phyloP scores from a whole-genome alignment of 1,140 invertebrate species.

The Micrasema longulum region DNA sequence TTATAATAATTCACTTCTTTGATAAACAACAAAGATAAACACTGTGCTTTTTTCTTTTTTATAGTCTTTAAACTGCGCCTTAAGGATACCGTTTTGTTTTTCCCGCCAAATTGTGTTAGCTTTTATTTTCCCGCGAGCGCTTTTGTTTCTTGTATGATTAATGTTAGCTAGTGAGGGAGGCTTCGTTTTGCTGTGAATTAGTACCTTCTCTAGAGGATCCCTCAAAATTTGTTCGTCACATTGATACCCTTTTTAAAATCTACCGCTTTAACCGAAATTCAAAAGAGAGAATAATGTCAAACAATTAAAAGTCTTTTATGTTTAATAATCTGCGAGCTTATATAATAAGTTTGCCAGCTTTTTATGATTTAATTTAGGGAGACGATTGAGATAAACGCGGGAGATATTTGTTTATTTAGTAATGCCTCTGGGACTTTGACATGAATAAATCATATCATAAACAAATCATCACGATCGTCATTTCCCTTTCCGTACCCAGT shows the following conservation, averaged over 20 bases:
- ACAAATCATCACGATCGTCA: too few species aligned
- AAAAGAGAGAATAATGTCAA: background rate
- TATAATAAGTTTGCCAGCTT: background rate
- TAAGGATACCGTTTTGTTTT: conserved; percentile 34
- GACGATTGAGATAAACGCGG: too few species aligned
- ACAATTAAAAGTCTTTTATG: background rate
- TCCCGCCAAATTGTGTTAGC: conserved; percentile 49
- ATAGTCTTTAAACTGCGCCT: conserved; percentile 28
- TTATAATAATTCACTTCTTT: conserved; percentile 24
- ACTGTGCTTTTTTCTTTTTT: conserved; percentile 6
- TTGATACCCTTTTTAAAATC: background rate
- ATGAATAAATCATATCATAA: too few species aligned
- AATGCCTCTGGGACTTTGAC: too few species aligned
- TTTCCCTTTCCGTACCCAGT: too few species aligned
- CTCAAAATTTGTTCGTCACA: conserved; percentile 17
- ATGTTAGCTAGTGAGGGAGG: conserved; percentile 39
- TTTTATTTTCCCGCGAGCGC: conserved; percentile 47
- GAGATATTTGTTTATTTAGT: too few species aligned
- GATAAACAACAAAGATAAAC: background rate
- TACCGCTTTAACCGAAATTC: background rate
- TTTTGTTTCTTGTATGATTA: conserved; percentile 52
- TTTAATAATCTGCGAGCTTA: background rate
- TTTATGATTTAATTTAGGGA: background rate
- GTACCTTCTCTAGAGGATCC: background rate
- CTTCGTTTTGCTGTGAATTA: conserved; percentile 34